phyloP scores from a whole-genome alignment of 1,140 invertebrate species.

The Stegodyphus dumicola region DNA sequence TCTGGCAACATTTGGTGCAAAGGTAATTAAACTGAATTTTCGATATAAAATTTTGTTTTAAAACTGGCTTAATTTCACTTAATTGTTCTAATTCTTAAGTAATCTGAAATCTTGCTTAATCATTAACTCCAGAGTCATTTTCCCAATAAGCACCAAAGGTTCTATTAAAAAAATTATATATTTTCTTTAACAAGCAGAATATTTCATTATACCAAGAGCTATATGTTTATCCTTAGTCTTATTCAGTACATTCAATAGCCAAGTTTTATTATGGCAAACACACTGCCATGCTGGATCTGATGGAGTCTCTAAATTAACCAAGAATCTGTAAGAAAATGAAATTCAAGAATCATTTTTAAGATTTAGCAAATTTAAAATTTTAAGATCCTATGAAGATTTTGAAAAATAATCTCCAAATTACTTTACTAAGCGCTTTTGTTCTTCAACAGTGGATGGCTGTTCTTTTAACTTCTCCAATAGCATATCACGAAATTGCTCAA shows the following conservation, averaged over 20 bases:
- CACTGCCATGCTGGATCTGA: slow-evolving; percentile 95
- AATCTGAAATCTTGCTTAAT: too few relatives aligned
- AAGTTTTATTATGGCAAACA: slow-evolving; percentile 81
- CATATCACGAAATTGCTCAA: slow-evolving; percentile 82
- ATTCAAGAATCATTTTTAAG: not conserved
- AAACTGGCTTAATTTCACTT: too few relatives aligned
- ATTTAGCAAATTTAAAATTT: not conserved
- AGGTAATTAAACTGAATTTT: too few relatives aligned
- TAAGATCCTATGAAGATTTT: not conserved
- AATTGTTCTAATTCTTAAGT: too few relatives aligned
- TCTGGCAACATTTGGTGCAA: too few relatives aligned
- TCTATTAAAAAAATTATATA: too few relatives aligned
- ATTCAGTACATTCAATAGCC: slow-evolving; percentile 77
- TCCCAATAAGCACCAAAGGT: too few relatives aligned
- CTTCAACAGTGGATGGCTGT: slow-evolving; percentile 88
- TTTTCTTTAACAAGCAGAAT: too few relatives aligned
- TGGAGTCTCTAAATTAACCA: slow-evolving; percentile 76
- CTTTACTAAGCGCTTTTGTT: slow-evolving; percentile 92
- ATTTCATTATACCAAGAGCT: slow-evolving; percentile 62
- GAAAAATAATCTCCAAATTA: slow-evolving; percentile 64
- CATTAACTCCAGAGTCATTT: too few relatives aligned
- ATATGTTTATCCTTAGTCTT: slow-evolving; percentile 74
- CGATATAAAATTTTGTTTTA: too few relatives aligned
- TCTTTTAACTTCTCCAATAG: slow-evolving; percentile 85
- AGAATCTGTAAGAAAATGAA: slow-evolving; percentile 69